Evolutionary conservation across 2,888 invertebrate species (phyloP).

Genomic region (Chalcosyrphus nemorum): DNA sequence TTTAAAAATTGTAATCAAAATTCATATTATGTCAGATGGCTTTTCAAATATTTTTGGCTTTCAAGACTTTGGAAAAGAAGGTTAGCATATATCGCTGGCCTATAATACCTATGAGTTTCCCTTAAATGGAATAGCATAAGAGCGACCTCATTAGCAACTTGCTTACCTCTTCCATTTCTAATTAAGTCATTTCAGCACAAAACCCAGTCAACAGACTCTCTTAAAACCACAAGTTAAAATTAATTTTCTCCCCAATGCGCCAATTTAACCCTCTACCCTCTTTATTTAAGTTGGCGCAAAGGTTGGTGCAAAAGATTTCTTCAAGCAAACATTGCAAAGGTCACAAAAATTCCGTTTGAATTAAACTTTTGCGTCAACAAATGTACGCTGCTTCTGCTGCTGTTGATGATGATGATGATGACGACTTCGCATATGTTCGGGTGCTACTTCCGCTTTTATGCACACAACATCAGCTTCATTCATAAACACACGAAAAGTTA

Average conservation of each 20-base stretch:
- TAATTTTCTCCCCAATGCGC: conserved; percentile 47
- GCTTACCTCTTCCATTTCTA: conserved; percentile 19
- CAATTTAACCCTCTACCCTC: conserved; percentile 17
- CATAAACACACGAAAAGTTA: conserved; percentile 66
- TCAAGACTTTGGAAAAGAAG: too few species aligned
- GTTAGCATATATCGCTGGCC: too few species aligned
- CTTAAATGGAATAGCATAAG: too few species aligned
- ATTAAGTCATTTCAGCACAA: conserved; percentile 46
- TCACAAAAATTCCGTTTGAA: conserved; percentile 64
- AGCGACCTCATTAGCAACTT: too few species aligned
- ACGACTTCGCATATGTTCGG: conserved; percentile 11
- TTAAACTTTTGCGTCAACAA: conserved; percentile 65
- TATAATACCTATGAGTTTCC: too few species aligned
- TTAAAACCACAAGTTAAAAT: conserved; percentile 29
- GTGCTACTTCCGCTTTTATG: conserved; percentile 33
- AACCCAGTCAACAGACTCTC: conserved; percentile 23
- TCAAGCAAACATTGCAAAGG: conserved; percentile 58
- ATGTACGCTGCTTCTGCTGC: conserved; percentile 9
- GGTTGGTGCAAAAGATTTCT: conserved; percentile 40
- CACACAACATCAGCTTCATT: conserved; percentile 54
- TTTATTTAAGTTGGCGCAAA: conserved; percentile 30
- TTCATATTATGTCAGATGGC: too few species aligned
- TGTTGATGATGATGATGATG: conserved; percentile 1
- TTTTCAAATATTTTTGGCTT: too few species aligned
- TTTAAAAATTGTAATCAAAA: too few species aligned